Base-by-base conservation (phyloP, 2,797 vertebrate genomes). In the Heliangelus exortis region DNA sequence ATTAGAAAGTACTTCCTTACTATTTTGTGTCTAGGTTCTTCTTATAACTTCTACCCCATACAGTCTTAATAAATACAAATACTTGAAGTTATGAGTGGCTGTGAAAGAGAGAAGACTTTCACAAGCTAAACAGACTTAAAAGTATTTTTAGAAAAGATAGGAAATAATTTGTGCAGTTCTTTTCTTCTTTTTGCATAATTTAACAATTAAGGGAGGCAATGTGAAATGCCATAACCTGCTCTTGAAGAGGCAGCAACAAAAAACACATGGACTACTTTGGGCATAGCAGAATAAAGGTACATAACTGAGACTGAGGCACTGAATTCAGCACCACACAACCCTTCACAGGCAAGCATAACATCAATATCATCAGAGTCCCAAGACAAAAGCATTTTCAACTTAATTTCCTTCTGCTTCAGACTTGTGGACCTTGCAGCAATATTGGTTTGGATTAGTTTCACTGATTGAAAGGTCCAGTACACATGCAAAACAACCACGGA, bases 11-110 rank as follows among this genome's bases (percentile, higher is more conserved):
- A 89, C 48, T 84, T 86, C 67, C 84, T 71, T 76, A 73, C 63
- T 59, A 61, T 67, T 92, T 50, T 67, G 83, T 91, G 80, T 66
- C 89, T 58, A 91, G 91, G 90, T 41, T 79, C 73, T 82, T 94
- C 89, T 76, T 67, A 91, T 77, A 82, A 41, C 39, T 10, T 3
- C 45, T 72, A 94, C 39, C 89, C 81, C 81, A 88, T 43, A 75
- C 18, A 50, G 16, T 11, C 63, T 66, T 80, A 68, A 85, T 84
- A 92, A 93, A 91, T 53, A 92, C 33, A 87, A 94, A 75, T 83
- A 74, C 36, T 93, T 84, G 21, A 59, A 71, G 65, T 14, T 47
- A 58, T 31, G 41, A 0, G 14, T 53, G 62, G 34, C 62, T 91
- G 41, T 18, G 1, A 81, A 85, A 89, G 10, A 63, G 33, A 68